Conservation (phyloP, 2,797 vertebrate species). For the Sebastes nivosus region DNA sequence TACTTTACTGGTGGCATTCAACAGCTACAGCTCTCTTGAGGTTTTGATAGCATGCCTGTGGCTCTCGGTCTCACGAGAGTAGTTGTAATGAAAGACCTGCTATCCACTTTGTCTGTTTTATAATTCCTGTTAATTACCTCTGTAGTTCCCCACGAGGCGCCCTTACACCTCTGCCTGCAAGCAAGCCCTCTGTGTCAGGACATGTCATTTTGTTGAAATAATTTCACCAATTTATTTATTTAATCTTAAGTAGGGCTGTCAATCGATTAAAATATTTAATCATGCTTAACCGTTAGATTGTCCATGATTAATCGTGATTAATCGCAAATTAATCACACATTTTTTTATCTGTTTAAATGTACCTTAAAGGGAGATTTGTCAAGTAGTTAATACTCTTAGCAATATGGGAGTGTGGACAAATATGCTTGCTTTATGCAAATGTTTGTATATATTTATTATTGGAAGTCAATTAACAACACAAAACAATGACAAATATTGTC, state of each 20-base stretch:
- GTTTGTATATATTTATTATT: too few relatives aligned
- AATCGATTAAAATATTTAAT: too few relatives aligned
- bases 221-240: not conserved
- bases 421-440: too few relatives aligned
- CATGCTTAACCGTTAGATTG: too few relatives aligned
- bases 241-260: not conserved
- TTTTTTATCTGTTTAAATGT: too few relatives aligned
- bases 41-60: conserved; percentile 31
- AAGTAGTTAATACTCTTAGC: too few relatives aligned
- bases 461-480: too few relatives aligned
- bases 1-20: conserved; percentile 21
- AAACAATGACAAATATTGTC: too few relatives aligned
- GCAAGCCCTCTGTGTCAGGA: not conserved
- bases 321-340: too few relatives aligned
- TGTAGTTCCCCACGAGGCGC: not conserved
- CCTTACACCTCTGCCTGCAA: not conserved
- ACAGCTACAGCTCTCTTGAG: conserved; percentile 26
- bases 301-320: too few relatives aligned
- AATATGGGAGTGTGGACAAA: too few relatives aligned
- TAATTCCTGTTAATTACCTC: conserved; percentile 46
- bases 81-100: conserved; percentile 23
- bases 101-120: conserved; percentile 22
- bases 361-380: too few relatives aligned
- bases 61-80: conserved; percentile 8
- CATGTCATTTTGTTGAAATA: not conserved